Percentiles rank a stretch among this genome's conserved stretches.
Conservation (phyloP, 2,797 vertebrate genomes). For the Euthynnus affinis region DNA sequence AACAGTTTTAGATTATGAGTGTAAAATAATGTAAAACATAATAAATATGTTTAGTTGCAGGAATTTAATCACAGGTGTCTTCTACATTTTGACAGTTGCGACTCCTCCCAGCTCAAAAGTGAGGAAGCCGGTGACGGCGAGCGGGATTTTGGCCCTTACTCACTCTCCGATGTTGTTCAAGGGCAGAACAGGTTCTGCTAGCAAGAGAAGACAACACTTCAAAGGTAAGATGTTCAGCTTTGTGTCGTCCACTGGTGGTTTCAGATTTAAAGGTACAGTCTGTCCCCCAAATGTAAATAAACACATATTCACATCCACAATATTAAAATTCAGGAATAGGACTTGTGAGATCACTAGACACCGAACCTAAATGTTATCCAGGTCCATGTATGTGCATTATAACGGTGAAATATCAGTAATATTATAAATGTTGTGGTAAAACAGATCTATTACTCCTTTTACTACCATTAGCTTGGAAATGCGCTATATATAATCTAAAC, state of each 20-base stretch:
- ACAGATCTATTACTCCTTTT: no score
- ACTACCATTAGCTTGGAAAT: no score
- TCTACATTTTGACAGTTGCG: constrained; percentile 48
- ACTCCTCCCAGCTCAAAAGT: constrained; percentile 83
- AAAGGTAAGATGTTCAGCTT: constrained; percentile 32
- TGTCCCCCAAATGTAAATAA: neutral
- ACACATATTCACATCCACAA: neutral
- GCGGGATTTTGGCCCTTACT: constrained; percentile 92
- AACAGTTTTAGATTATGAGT: no score
- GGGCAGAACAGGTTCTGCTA: constrained; percentile 71
- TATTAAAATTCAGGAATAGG: no score
- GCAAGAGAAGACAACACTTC: constrained; percentile 51
- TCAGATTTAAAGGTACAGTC: neutral
- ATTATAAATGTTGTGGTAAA: no score
- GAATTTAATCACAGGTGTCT: neutral
- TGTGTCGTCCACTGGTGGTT: neutral
- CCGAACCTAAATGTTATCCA: no score
- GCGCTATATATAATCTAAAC: no score
- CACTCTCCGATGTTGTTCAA: constrained; percentile 93
- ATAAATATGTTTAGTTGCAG: neutral
- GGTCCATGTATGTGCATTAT: no score
- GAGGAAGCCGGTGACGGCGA: constrained; percentile 86
- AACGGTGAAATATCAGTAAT: no score
- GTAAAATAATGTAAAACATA: no score
- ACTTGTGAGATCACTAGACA: no score